A percentile compares a stretch with the other conserved stretches of the same genome.
Evolutionary conservation across 2,888 invertebrate species (phyloP).

Genomic region (Drosophila imparisetae): DNA sequence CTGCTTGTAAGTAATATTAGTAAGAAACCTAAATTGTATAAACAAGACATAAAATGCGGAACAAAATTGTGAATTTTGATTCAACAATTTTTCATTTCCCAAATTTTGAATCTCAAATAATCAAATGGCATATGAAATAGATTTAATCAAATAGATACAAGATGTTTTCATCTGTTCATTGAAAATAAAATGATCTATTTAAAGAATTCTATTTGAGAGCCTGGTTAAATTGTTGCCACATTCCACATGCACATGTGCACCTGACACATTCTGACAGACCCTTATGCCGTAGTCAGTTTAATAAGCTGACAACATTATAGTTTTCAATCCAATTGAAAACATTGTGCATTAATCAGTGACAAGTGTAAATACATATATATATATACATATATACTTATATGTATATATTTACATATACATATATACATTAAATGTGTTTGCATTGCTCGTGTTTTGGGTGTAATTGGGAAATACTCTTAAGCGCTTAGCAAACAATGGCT

Average conservation of each 20-base stretch:
- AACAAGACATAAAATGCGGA: background rate
- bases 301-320: constrained; percentile 17
- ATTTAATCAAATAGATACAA: background rate
- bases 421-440: constrained; percentile 46
- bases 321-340: constrained; percentile 2
- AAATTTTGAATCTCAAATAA: background rate
- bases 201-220: background rate
- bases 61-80: background rate
- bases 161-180: background rate
- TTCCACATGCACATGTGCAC: background rate
- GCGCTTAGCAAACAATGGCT: constrained; percentile 63
- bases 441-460: constrained; percentile 33
- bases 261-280: background rate
- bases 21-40: background rate
- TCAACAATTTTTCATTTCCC: background rate
- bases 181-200: background rate
- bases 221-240: background rate
- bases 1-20: background rate
- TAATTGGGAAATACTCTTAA: constrained; percentile 72
- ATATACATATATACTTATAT: background rate
- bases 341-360: constrained; percentile 40
- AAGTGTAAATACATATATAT: constrained; percentile 30
- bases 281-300: constrained; percentile 14
- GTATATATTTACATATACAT: background rate
- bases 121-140: background rate